A percentile compares a stretch with the other conserved stretches of the same genome.
Evolutionary conservation across 2,888 invertebrate species (phyloP).

Genomic region (Zaprionus obscuricornis): DNA sequence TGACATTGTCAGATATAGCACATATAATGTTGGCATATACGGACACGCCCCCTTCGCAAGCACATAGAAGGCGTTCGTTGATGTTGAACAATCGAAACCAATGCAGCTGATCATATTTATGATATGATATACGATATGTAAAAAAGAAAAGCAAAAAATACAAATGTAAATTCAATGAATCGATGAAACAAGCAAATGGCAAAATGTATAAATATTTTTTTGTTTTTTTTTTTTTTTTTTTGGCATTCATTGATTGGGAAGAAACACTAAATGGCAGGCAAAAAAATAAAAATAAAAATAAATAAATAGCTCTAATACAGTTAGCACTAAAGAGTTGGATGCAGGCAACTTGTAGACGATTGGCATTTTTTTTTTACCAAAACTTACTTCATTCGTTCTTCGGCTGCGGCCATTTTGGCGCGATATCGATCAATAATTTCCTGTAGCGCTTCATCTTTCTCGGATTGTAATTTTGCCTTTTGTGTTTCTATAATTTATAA

Average conservation of each 20-base stretch:
- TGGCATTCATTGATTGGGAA: no score
- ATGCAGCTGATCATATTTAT: constrained; percentile 70
- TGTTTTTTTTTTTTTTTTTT: no score
- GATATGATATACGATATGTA: no score
- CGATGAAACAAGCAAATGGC: constrained; percentile 23
- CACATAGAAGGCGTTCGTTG: constrained; percentile 72
- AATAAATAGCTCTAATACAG: constrained; percentile 12
- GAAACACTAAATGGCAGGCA: constrained; percentile 8
- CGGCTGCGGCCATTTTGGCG: constrained; percentile 81
- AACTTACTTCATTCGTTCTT: constrained; percentile 84
- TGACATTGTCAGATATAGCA: constrained; percentile 81
- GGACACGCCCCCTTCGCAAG: constrained; percentile 81
- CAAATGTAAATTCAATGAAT: constrained; percentile 40
- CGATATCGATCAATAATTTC: constrained; percentile 85
- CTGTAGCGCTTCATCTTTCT: constrained; percentile 85
- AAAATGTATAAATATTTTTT: no score
- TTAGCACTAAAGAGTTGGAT: constrained; percentile 1
- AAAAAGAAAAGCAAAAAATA: constrained; percentile 50
- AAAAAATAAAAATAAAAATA: neutral
- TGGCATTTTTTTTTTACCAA: no score
- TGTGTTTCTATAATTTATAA: constrained; percentile 76
- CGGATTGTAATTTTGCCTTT: constrained; percentile 85
- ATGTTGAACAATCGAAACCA: constrained; percentile 53
- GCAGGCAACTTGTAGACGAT: neutral
- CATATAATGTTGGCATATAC: constrained; percentile 80